Evolutionary conservation across 1,140 invertebrate genomes (phyloP).

Genomic region (Tetramorium parvispinum): DNA sequence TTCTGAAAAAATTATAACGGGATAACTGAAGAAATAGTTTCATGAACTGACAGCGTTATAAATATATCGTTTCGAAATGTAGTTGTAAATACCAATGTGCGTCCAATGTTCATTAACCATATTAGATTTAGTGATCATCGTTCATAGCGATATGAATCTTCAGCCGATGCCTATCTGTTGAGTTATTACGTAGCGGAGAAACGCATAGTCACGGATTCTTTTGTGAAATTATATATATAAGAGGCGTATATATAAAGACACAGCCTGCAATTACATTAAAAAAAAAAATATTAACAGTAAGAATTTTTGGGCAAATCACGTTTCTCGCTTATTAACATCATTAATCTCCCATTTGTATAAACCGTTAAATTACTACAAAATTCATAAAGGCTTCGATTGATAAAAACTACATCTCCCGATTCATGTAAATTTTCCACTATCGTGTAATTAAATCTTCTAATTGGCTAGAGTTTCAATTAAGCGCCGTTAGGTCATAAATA

Average conservation of each 20-base stretch:
- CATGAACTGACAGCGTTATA: neutral
- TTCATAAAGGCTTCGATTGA: neutral
- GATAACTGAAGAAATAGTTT: neutral
- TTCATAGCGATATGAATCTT: conserved; percentile 24
- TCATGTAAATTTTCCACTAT: neutral
- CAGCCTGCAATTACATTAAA: conserved; percentile 8
- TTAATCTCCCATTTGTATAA: neutral
- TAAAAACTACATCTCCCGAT: neutral
- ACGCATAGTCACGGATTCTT: neutral
- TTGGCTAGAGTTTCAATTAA: neutral
- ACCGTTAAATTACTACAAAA: neutral
- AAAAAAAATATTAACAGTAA: neutral
- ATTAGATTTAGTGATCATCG: conserved; percentile 35
- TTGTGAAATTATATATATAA: conserved; percentile 2
- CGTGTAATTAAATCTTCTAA: neutral
- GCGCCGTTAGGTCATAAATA: neutral
- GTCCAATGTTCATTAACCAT: neutral
- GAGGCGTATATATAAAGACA: neutral
- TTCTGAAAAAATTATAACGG: neutral
- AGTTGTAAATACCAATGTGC: neutral
- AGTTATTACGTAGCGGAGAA: conserved; percentile 37
- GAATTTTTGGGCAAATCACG: neutral
- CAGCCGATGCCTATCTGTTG: conserved; percentile 1
- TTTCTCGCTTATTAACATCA: conserved; percentile 10
- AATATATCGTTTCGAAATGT: conserved; percentile 7